Base-by-base conservation (phyloP, 2,113 vertebrate genomes). In the Cyprinodon brontotheroides region DNA sequence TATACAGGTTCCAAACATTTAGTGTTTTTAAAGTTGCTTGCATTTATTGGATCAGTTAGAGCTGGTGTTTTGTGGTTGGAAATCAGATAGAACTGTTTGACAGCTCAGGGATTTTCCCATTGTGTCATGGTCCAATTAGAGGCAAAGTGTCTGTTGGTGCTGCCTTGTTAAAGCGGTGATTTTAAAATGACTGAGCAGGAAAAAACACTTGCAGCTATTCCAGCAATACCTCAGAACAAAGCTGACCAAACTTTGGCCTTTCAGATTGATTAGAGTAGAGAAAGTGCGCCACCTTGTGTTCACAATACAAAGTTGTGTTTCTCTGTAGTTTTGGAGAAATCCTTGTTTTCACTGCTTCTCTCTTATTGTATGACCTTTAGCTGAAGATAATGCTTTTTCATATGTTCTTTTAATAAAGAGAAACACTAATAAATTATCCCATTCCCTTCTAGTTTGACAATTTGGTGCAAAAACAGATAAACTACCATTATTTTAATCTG, bases 51-150 rank as follows among this genome's bases (percentile, higher is more conserved):
- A 71, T 61, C 4, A 43, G 65, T 50, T 20, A 20, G 45, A 61
- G 22, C 22, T 70, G 11, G 61, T 50, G 59, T 67, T 80, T 66
- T 79, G 70, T 47, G 75, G 74, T 45, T 65, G 62, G 71, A 70
- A 14, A 53, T 65, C 57, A 13, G 69, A 68, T 67, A 68, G 66
- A 13, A 71, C 50, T 37, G 15, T 63, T 68, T 81, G 77, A 84
- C 9, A 70, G 15, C 61, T 63, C 36, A 65, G 82, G 53, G 80
- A 80, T 85, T 90, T 86, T 82, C 77, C 72, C 22, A 68, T 78
- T 53, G 20, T 81, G 78, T 86, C 85, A 90, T 66, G n/a, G 45
- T 80, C 65, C 65, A 80, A 68, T 85, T 75, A 85, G 64, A 83
- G 85, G 61, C 81, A 61, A 77, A 60, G 48, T 2, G 22, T 70